Conservation (phyloP, 2,797 vertebrate species). For the Hemitrygon akajei region DNA sequence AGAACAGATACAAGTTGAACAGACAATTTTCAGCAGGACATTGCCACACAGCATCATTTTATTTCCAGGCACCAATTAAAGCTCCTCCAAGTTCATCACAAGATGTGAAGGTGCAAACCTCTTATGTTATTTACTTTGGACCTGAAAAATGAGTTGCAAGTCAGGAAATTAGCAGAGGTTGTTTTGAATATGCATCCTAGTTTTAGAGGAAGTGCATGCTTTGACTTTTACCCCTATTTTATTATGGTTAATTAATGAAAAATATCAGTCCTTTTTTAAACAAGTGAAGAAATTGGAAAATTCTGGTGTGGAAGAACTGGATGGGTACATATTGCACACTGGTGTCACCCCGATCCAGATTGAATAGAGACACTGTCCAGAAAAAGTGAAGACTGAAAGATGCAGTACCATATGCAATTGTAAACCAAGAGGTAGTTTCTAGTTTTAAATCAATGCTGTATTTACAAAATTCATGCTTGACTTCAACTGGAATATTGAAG, state of each 20-base stretch:
- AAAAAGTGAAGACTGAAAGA: not conserved
- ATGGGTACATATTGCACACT: not conserved
- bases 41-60: not conserved
- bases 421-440: not conserved
- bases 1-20: not conserved
- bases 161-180: not conserved
- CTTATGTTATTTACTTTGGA: not conserved
- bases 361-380: not conserved
- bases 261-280: not conserved
- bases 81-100: not conserved
- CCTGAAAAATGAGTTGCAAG: not conserved
- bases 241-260: not conserved
- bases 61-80: not conserved
- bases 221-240: not conserved
- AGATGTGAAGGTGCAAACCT: not conserved
- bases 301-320: not conserved
- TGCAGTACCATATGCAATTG: not conserved
- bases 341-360: not conserved
- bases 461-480: not conserved
- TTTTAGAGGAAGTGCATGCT: not conserved
- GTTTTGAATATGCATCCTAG: not conserved
- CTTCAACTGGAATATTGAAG: not conserved
- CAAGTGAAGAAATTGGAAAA: not conserved
- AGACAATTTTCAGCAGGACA: not conserved
- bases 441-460: not conserved